These are phyloP conservation scores for Myotis davidii DNA, from an alignment of 2,113 vertebrate species.

Conservation along the genomic window DNA sequence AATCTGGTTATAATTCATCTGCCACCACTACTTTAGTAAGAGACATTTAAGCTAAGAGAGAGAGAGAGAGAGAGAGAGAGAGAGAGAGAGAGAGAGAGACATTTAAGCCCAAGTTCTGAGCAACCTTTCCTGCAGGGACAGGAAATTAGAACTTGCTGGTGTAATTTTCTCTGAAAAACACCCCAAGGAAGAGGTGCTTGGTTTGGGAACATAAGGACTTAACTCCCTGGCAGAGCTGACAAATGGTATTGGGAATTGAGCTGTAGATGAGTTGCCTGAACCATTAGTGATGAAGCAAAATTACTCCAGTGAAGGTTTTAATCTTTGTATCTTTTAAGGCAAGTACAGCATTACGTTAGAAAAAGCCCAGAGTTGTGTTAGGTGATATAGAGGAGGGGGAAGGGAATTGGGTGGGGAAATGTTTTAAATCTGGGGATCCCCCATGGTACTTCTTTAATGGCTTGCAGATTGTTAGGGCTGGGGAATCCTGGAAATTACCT, in stretches of 20 bases:
- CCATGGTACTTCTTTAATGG: not conserved
- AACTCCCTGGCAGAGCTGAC: not conserved
- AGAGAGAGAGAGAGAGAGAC: too few relatives aligned
- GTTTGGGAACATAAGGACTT: not conserved
- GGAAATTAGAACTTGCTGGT: conserved; percentile 46
- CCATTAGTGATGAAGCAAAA: not conserved
- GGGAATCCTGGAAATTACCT: not conserved
- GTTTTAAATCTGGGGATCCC: not conserved
- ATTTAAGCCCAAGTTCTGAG: conserved; percentile 36
- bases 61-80: too few relatives aligned
- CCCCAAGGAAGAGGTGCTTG: not conserved
- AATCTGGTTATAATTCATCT: conserved; percentile 10
- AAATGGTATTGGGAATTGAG: not conserved
- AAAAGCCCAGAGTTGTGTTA: not conserved
- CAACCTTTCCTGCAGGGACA: conserved; percentile 41
- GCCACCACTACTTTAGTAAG: not conserved
- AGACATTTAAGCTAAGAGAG: not conserved
- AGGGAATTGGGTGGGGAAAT: not conserved
- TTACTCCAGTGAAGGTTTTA: not conserved
- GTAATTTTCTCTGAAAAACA: conserved; percentile 11
- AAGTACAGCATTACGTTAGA: not conserved
- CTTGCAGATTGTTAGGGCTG: not conserved
- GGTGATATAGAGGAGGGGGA: not conserved
- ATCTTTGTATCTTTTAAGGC: conserved; percentile 2
- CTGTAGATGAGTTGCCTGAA: not conserved